A percentile compares a stretch with the other conserved stretches of the same genome.
phyloP scores from a whole-genome alignment of 23 tunicate species.

The Trididemnum clinides region DNA sequence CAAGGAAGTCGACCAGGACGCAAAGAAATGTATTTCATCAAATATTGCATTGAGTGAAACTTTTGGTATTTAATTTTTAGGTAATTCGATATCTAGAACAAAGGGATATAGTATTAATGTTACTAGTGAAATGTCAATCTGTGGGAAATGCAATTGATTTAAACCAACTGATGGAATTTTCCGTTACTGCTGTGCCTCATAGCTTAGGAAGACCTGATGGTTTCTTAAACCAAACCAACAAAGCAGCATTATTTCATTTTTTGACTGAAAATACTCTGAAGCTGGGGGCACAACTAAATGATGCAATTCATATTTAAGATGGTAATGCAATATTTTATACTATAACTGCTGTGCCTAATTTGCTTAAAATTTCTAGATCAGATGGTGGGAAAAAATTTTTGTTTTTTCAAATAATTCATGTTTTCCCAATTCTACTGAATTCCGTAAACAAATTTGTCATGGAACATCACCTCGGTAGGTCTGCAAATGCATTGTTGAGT shows the following conservation, averaged over 20 bases:
- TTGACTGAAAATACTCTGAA: background rate
- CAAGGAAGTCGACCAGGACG: background rate
- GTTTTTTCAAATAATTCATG: background rate
- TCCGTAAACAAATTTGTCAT: background rate
- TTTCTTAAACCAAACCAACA: background rate
- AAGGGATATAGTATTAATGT: background rate
- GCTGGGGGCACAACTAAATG: background rate
- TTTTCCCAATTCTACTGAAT: background rate
- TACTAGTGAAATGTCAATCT: background rate
- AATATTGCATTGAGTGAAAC: background rate
- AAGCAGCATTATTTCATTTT: background rate
- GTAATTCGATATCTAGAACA: background rate
- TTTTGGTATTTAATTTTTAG: background rate
- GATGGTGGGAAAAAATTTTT: background rate
- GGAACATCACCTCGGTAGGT: background rate
- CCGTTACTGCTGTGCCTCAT: background rate
- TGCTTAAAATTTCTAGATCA: background rate
- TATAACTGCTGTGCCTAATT: background rate
- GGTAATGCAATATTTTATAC: background rate
- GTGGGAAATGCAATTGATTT: background rate
- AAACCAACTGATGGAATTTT: background rate
- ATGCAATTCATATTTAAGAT: background rate
- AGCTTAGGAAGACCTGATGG: background rate
- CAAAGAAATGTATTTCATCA: background rate
- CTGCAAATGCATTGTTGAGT: too few relatives aligned